Evolutionary conservation across 2,888 invertebrate genomes (phyloP).

Genomic region (Glyphotaelius pellucidus): DNA sequence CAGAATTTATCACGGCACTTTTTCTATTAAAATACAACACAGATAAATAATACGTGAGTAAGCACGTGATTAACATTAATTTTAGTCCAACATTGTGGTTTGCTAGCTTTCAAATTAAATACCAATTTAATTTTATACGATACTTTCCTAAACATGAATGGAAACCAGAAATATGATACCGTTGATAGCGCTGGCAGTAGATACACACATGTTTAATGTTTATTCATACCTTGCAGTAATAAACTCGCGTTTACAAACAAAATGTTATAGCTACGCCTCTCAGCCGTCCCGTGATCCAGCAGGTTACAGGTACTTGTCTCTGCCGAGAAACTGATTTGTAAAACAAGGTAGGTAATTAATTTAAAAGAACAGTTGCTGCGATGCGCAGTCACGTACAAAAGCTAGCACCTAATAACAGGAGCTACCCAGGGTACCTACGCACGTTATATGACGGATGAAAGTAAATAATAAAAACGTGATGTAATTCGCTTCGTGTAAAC

Average conservation of each 20-base stretch:
- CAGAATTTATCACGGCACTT: neutral
- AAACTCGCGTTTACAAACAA: no score
- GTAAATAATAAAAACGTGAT: slow-evolving; percentile 41
- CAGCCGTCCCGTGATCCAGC: neutral
- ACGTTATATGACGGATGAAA: slow-evolving; percentile 30
- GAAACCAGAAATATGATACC: neutral
- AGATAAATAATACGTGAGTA: neutral
- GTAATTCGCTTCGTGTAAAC: slow-evolving; percentile 29
- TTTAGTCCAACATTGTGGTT: neutral
- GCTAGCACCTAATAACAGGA: neutral
- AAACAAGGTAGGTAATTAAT: slow-evolving; percentile 19
- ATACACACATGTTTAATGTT: neutral
- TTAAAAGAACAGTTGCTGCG: neutral
- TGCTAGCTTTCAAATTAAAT: slow-evolving; percentile 2
- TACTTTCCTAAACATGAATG: neutral
- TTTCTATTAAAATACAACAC: neutral
- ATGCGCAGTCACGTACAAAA: slow-evolving; percentile 20
- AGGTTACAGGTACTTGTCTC: neutral
- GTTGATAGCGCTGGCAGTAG: neutral
- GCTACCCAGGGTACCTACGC: neutral
- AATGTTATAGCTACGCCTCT: neutral
- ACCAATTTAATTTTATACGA: slow-evolving; percentile 2
- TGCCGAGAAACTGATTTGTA: slow-evolving; percentile 18
- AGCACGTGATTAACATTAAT: neutral
- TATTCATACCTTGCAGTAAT: no score